Base-by-base conservation (phyloP, 2,888 invertebrate species). In the Pinctada fucata region DNA sequence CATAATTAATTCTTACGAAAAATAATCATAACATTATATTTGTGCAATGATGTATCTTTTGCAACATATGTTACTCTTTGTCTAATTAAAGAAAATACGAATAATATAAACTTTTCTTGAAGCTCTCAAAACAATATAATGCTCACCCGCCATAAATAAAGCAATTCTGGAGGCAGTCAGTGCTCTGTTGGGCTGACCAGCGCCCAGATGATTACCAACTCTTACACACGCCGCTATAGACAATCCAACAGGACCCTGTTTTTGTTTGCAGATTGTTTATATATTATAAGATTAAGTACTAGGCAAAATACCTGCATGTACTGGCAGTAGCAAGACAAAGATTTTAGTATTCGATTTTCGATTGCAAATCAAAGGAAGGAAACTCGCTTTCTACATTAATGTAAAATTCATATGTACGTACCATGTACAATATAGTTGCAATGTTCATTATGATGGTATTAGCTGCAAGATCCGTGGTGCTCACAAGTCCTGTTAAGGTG, bases 151-250 rank as follows among this genome's bases (percentile, higher is more conserved):
- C 52, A 80, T 58, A 45, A 67, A 69, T 47, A 77, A 66, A 10
- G 80, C 73, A 3, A 81, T 80, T 16, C 80, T 75, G 49, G 79
- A 78, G 1, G 82, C 51, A 10, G 83, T 83, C n/a, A 75, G 78
- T 13, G 86, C 86, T 13, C 72, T 76, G 16, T 72, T 47, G 16
- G 79, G 73, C 63, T 84, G 79, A 8, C 84, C 83, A 2, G 81
- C 77, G 3, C 85, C 85, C 13, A 86, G 72, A 64, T 79, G 75
- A 76, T 85, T 83, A 3, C 86, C 86, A 2, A 86, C 82, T 51
- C 83, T 75, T 16, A 86, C 79, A 64, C 81, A 63, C 66, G 80
- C 78, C 8, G 84, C 83, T 50, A 85, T 72, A 67, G 78, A 75
- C 5, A 84, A 76, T 1, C 85, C 86, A 8, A 85, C 71, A 0